Evolutionary conservation across 2,888 invertebrate species (phyloP).

Genomic region (Silvanus unidentatus): DNA sequence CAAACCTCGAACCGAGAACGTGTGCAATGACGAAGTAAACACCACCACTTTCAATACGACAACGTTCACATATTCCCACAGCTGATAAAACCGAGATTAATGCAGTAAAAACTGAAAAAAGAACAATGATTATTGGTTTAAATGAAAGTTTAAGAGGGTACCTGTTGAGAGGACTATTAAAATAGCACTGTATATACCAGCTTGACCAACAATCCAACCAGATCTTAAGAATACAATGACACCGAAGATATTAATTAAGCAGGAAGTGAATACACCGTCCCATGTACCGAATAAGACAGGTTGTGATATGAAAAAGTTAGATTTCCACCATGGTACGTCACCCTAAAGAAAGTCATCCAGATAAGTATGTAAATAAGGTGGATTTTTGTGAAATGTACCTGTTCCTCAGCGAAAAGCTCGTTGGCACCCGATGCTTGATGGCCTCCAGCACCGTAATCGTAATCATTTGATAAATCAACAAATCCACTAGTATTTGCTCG

Average conservation of each 20-base stretch:
- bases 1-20: conserved; percentile 88
- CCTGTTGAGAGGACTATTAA: conserved; percentile 77
- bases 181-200: conserved; percentile 74
- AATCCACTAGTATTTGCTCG: conserved; percentile 67
- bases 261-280: conserved; percentile 98
- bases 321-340: conserved; percentile 90
- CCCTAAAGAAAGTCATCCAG: too few relatives aligned
- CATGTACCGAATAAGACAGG: conserved; percentile 94
- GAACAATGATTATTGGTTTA: conserved; percentile 1
- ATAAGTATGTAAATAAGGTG: too few relatives aligned
- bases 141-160: conserved; percentile 32
- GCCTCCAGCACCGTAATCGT: conserved; percentile 71
- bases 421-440: conserved; percentile 83
- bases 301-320: conserved; percentile 93
- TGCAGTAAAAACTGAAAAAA: conserved; percentile 72
- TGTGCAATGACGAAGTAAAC: conserved; percentile 94
- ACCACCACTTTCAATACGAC: conserved; percentile 93
- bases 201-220: conserved; percentile 95
- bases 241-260: conserved; percentile 95
- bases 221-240: conserved; percentile 94
- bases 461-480: conserved; percentile 69
- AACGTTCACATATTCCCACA: conserved; percentile 93
- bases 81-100: conserved; percentile 90
- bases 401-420: conserved; percentile 87
- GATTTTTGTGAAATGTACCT: too few relatives aligned